Evolutionary conservation across 1,140 invertebrate species (phyloP).

Genomic region (Bombus soroeensis): DNA sequence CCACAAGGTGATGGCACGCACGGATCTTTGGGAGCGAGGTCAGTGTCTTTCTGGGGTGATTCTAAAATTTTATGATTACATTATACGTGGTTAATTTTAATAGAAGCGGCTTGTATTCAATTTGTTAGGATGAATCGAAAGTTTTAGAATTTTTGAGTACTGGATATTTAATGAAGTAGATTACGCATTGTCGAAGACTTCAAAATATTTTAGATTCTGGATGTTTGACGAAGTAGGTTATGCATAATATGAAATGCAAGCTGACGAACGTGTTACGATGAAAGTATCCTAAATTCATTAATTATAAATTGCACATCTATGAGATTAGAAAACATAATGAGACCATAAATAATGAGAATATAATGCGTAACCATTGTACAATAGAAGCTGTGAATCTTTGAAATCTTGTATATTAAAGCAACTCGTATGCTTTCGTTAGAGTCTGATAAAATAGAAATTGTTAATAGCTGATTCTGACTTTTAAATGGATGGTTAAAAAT

Average conservation of each 20-base stretch:
- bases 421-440: neutral
- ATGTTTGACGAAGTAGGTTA: neutral
- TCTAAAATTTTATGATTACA: conserved; percentile 47
- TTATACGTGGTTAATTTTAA: neutral
- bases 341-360: neutral
- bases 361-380: neutral
- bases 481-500: neutral
- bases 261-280: neutral
- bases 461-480: neutral
- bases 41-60: conserved; percentile 32
- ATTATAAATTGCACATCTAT: neutral
- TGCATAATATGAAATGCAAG: neutral
- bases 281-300: neutral
- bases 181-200: neutral
- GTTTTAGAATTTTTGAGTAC: neutral
- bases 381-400: neutral
- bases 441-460: neutral
- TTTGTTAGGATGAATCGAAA: neutral
- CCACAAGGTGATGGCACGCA: conserved; percentile 83
- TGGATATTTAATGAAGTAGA: neutral
- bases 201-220: neutral
- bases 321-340: neutral
- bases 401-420: neutral
- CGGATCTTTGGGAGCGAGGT: conserved; percentile 69
- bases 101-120: neutral